phyloP scores from a whole-genome alignment of 1,140 invertebrate species.

The Muscidifurax raptorellus region DNA sequence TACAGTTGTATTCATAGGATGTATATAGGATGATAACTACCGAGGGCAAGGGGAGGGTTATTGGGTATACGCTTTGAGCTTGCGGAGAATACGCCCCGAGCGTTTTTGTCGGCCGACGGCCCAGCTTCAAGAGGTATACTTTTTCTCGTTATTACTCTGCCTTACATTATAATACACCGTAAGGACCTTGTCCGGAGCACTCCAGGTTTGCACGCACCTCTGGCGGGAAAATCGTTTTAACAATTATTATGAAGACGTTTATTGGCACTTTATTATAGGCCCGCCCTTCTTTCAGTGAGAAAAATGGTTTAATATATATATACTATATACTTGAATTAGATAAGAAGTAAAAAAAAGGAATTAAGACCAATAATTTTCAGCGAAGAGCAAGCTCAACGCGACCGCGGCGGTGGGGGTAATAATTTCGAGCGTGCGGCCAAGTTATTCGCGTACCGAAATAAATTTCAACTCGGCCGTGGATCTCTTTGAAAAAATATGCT shows the following conservation, averaged over 20 bases:
- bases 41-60: not conserved
- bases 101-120: not conserved
- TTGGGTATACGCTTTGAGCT: not conserved
- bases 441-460: not conserved
- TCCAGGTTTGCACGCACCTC: no score
- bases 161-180: not conserved
- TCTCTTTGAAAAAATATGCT: not conserved
- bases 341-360: not conserved
- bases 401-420: not conserved
- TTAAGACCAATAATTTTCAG: not conserved
- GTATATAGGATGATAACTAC: conserved; percentile 29
- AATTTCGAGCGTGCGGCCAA: not conserved
- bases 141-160: conserved; percentile 11
- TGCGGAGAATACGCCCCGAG: not conserved
- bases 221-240: not conserved
- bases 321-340: no score
- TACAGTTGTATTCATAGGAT: not conserved
- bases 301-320: no score
- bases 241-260: not conserved
- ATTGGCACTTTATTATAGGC: no score
- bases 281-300: not conserved
- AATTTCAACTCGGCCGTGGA: not conserved
- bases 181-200: not conserved
- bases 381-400: not conserved
- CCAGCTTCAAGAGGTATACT: not conserved